Percentiles rank a stretch among this genome's conserved stretches.
Conservation (phyloP, 2,888 invertebrate genomes). For the Nysson spinosus region DNA sequence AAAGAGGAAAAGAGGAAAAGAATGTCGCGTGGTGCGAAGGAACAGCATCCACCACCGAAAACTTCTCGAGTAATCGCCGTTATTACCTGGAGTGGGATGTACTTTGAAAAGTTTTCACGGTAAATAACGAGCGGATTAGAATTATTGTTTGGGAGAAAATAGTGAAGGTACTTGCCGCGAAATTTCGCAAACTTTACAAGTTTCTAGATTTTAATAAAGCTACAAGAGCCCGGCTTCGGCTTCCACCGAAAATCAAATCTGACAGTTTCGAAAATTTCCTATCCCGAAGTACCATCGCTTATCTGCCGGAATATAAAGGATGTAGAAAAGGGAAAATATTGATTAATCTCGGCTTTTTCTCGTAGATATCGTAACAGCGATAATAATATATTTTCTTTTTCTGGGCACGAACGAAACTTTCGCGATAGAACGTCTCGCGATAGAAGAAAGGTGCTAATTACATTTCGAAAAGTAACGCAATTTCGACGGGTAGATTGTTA, state of each 20-base stretch:
- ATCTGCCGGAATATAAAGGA: no score
- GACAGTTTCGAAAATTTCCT: not conserved
- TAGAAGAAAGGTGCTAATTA: slow-evolving; percentile 10
- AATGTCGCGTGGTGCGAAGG: slow-evolving; percentile 18
- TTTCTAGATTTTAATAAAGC: slow-evolving; percentile 23
- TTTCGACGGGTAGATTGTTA: not conserved
- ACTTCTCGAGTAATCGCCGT: slow-evolving; percentile 46
- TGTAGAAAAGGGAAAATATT: no score
- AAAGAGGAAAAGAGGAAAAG: no score
- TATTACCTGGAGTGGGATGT: slow-evolving; percentile 42
- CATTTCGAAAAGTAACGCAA: not conserved
- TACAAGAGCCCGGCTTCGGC: no score
- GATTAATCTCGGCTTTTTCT: no score
- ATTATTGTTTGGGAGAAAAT: slow-evolving; percentile 41
- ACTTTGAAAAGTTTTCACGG: slow-evolving; percentile 41
- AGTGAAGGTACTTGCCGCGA: slow-evolving; percentile 7
- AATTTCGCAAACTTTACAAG: slow-evolving; percentile 20
- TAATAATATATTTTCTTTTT: no score
- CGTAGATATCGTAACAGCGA: no score
- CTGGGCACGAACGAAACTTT: no score
- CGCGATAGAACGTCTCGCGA: no score
- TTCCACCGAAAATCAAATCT: not conserved
- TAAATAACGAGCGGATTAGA: slow-evolving; percentile 55
- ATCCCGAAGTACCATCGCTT: not conserved
- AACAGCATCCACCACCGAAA: no score